Conservation (phyloP, 2,113 vertebrate species). For the Sigmodon hispidus region DNA sequence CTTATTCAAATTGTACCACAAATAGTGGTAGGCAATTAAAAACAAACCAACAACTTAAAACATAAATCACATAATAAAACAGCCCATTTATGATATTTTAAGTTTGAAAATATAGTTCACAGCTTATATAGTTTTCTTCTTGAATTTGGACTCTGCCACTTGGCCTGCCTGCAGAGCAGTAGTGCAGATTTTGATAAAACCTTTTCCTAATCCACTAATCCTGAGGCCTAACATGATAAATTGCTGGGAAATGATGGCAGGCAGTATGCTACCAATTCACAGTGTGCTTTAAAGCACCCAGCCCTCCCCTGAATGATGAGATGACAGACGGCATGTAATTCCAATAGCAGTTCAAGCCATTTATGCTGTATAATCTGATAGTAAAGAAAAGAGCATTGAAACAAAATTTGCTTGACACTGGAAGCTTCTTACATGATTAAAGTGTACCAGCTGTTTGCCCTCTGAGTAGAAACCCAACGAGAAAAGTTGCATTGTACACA, state of each 20-base stretch:
- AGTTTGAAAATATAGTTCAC: constrained; percentile 25
- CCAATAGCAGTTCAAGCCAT: constrained; percentile 81
- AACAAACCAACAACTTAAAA: neutral
- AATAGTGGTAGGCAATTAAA: neutral
- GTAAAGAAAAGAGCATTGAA: constrained; percentile 87
- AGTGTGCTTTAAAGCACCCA: constrained; percentile 73
- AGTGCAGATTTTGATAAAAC: constrained; percentile 78
- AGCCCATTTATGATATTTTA: constrained; percentile 10
- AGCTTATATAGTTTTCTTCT: constrained; percentile 58
- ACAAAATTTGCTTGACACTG: constrained; percentile 84
- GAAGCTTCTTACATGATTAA: constrained; percentile 88
- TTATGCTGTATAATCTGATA: constrained; percentile 86
- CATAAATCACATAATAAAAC: neutral
- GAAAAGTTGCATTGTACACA: constrained; percentile 80
- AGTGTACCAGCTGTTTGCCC: constrained; percentile 85
- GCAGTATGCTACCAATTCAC: constrained; percentile 88
- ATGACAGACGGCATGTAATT: constrained; percentile 87
- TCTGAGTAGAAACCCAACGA: constrained; percentile 82
- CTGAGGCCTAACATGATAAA: constrained; percentile 81
- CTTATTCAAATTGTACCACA: neutral
- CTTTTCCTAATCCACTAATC: constrained; percentile 78
- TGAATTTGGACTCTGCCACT: constrained; percentile 77
- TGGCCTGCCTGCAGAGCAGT: constrained; percentile 73
- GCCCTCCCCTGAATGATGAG: constrained; percentile 68
- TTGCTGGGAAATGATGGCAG: constrained; percentile 82